These are phyloP conservation scores for Crotalus viridis DNA, from an alignment of 2,113 vertebrate species.

Conservation along the genomic window DNA sequence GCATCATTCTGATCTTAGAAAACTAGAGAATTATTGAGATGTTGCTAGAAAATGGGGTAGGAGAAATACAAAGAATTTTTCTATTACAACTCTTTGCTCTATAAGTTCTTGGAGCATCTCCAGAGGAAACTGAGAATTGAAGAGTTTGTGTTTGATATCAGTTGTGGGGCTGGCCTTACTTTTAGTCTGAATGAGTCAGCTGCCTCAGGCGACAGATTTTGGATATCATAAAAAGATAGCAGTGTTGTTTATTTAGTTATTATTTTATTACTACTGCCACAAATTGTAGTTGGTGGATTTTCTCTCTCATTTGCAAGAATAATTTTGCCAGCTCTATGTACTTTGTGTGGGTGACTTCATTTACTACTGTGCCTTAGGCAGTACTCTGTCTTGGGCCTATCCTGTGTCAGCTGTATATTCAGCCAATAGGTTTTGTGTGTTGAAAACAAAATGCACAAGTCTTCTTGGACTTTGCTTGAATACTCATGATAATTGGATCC, in stretches of 20 bases:
- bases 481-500: background rate
- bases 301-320: background rate
- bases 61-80: background rate
- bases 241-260: background rate
- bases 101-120: background rate
- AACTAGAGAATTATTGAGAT: slow-evolving; percentile 5
- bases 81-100: background rate
- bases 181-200: background rate
- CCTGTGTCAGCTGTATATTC: background rate
- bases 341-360: background rate
- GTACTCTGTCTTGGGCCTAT: background rate
- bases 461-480: background rate
- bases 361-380: background rate
- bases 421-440: background rate
- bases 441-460: background rate
- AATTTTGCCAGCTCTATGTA: background rate
- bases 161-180: background rate
- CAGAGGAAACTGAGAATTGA: background rate
- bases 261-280: background rate
- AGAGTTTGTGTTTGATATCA: background rate
- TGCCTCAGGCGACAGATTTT: background rate
- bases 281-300: background rate
- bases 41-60: background rate
- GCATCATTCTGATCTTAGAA: slow-evolving; percentile 30
- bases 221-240: background rate